Percentiles rank a stretch among this genome's conserved stretches.
Evolutionary conservation across 1,140 invertebrate species (phyloP).

Genomic region (Zaprionus taronus): DNA sequence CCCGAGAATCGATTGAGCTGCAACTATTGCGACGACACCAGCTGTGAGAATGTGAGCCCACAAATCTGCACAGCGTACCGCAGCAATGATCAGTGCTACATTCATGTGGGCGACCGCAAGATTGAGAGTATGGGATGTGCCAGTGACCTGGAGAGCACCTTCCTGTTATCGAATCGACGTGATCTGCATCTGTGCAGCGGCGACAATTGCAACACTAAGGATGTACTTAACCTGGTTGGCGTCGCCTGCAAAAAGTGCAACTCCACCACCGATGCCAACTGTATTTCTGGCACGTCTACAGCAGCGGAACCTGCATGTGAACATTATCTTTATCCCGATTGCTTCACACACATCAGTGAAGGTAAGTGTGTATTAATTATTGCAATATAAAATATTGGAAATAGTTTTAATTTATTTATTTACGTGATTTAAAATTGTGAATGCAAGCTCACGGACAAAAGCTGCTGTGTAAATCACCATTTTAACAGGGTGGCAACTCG

Average conservation of each 20-base stretch:
- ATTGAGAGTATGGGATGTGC: conserved; percentile 67
- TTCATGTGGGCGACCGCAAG: conserved; percentile 51
- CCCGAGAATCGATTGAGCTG: conserved; percentile 65
- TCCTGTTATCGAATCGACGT: conserved; percentile 42
- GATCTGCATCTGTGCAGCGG: conserved; percentile 60
- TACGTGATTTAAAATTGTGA: background rate
- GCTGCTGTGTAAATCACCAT: background rate
- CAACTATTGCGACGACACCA: conserved; percentile 53
- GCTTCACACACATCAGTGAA: conserved; percentile 44
- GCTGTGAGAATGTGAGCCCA: conserved; percentile 22
- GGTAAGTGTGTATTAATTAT: conserved; percentile 35
- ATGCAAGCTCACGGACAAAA: background rate
- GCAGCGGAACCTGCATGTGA: background rate
- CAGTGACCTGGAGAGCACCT: conserved; percentile 51
- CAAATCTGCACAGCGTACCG: conserved; percentile 56
- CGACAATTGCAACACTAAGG: conserved; percentile 68
- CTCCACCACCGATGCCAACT: conserved; percentile 34
- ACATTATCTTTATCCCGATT: conserved; percentile 59
- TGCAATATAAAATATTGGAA: background rate
- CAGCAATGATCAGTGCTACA: conserved; percentile 67
- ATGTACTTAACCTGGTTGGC: conserved; percentile 27
- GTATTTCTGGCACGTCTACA: conserved; percentile 1
- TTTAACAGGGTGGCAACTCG: background rate
- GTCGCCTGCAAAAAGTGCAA: conserved; percentile 45
- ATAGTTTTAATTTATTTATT: too few species aligned